Conservation (phyloP, 1,140 invertebrate genomes). For the Pseudomyrmex dendroicus region DNA sequence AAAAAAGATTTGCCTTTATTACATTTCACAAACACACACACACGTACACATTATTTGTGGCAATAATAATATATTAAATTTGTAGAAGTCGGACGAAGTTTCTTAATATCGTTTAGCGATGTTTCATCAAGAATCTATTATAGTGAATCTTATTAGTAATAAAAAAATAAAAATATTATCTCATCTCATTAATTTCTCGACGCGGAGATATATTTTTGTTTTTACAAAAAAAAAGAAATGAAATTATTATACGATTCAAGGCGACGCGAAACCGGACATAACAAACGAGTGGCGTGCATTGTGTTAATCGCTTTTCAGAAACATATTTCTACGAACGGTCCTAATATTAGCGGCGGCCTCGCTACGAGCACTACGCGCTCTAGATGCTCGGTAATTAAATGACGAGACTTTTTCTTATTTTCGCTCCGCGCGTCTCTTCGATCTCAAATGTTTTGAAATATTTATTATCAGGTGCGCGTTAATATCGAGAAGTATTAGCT, state of each 20-base stretch:
- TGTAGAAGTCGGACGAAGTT: no score
- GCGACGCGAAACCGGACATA: constrained; percentile 16
- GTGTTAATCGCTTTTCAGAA: constrained; percentile 65
- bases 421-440: background rate
- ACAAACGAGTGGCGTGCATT: constrained; percentile 15
- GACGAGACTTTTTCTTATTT: constrained; percentile 60
- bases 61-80: no score
- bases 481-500: constrained; percentile 42
- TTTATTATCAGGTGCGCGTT: constrained; percentile 15
- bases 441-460: background rate
- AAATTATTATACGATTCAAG: background rate
- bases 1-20: no score
- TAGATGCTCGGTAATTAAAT: constrained; percentile 62
- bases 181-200: no score
- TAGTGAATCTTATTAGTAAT: no score
- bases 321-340: constrained; percentile 61
- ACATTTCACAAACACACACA: no score
- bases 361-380: constrained; percentile 20
- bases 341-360: constrained; percentile 63
- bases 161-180: no score
- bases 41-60: no score
- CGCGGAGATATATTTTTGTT: no score
- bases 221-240: background rate
- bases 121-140: no score
- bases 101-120: no score